phyloP scores from a whole-genome alignment of 2,113 vertebrate genomes.

The Ancistrus triradiatus region DNA sequence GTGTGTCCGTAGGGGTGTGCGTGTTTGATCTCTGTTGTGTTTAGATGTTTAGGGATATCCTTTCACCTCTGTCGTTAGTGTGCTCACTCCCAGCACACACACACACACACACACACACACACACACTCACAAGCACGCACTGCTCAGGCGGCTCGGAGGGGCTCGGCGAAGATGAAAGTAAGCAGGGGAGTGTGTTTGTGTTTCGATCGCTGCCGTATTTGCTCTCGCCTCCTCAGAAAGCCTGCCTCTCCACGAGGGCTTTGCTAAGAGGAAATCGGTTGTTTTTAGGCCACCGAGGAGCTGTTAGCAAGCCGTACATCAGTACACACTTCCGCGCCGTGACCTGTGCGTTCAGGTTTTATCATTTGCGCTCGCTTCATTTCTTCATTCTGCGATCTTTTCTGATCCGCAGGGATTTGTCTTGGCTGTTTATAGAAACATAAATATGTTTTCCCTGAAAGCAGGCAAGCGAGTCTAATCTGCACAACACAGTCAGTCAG shows the following conservation, averaged over 20 bases:
- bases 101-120: slow-evolving; percentile 29
- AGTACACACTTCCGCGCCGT: neutral
- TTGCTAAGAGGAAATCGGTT: slow-evolving; percentile 64
- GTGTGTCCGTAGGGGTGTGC: slow-evolving; percentile 31
- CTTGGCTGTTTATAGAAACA: slow-evolving; percentile 27
- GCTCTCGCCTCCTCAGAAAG: slow-evolving; percentile 53
- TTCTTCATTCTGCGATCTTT: neutral
- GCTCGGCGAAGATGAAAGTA: slow-evolving; percentile 62
- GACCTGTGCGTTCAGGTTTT: neutral
- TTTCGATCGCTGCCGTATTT: slow-evolving; percentile 69
- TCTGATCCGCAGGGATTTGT: slow-evolving; percentile 10
- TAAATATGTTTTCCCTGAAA: slow-evolving; percentile 33
- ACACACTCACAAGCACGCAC: slow-evolving; percentile 19
- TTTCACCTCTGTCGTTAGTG: slow-evolving; percentile 71
- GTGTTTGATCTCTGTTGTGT: slow-evolving; percentile 73
- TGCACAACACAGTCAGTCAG: slow-evolving; percentile 34
- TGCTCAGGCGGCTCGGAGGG: slow-evolving; percentile 38
- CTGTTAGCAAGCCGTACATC: slow-evolving; percentile 29
- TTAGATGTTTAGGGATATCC: slow-evolving; percentile 75
- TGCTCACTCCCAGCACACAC: slow-evolving; percentile 49
- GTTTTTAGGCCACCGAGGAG: slow-evolving; percentile 62
- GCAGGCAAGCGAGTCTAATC: slow-evolving; percentile 22
- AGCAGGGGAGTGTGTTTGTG: slow-evolving; percentile 65
- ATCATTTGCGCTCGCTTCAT: neutral
- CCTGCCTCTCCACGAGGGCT: slow-evolving; percentile 43